These are phyloP conservation scores for Sphyrna mokarran DNA, from an alignment of 2,113 vertebrate species.

Conservation along the genomic window DNA sequence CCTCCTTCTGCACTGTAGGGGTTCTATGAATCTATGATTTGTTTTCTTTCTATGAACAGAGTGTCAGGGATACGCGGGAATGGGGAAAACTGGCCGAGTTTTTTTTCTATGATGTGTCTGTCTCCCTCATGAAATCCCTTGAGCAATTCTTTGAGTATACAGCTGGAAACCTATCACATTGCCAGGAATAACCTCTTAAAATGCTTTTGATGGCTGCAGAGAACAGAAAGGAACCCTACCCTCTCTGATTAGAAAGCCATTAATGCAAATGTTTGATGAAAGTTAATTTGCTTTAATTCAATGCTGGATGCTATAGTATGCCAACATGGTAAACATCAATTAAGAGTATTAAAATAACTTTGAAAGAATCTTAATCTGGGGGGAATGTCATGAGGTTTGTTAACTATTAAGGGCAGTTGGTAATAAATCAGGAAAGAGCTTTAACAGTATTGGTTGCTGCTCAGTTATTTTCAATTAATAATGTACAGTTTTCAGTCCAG, in stretches of 20 bases:
- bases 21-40: background rate
- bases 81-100: background rate
- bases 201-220: background rate
- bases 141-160: background rate
- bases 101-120: background rate
- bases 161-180: background rate
- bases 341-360: background rate
- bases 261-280: background rate
- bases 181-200: background rate
- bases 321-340: background rate
- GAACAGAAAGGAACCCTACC: background rate
- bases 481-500: background rate
- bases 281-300: background rate
- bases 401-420: background rate
- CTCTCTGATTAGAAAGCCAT: background rate
- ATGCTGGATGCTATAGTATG: background rate
- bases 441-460: background rate
- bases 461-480: background rate
- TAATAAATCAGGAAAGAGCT: background rate
- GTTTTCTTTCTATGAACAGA: no score
- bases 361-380: background rate
- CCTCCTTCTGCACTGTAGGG: no score
- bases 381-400: background rate
- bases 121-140: background rate
- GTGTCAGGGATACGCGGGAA: background rate